A percentile compares a stretch with the other conserved stretches of the same genome.
Conservation (phyloP, 2,888 invertebrate genomes). For the Asteroscopus sphinx region DNA sequence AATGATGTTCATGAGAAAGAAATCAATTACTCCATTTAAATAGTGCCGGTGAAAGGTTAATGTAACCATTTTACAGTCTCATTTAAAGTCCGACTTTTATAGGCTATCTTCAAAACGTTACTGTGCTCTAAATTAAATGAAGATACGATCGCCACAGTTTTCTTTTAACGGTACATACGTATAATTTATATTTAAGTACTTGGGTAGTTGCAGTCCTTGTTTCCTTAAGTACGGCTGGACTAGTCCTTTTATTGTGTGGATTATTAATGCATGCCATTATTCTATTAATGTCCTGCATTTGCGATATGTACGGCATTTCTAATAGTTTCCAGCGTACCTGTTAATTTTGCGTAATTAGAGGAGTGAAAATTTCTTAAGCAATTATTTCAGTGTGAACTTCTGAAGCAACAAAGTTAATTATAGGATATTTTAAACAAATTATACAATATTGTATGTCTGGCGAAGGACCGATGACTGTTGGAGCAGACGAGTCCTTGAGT, state of each 20-base stretch:
- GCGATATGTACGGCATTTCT: constrained; percentile 29
- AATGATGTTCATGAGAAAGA: constrained; percentile 66
- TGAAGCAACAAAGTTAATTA: too few species aligned
- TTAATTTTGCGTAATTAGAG: constrained; percentile 28
- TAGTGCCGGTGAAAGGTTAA: constrained; percentile 82
- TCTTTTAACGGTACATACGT: constrained; percentile 50
- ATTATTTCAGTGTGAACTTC: constrained; percentile 1
- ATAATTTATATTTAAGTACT: constrained; percentile 43
- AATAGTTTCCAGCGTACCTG: constrained; percentile 31
- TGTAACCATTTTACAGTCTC: constrained; percentile 79
- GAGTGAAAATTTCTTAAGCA: constrained; percentile 10
- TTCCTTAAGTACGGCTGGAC: constrained; percentile 23
- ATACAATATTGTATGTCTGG: too few species aligned
- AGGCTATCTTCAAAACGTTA: constrained; percentile 68
- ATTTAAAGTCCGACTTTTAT: constrained; percentile 77
- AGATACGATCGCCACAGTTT: constrained; percentile 63
- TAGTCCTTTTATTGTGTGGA: constrained; percentile 41
- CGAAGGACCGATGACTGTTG: too few species aligned
- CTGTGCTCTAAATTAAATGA: constrained; percentile 82
- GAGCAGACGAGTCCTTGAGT: too few species aligned
- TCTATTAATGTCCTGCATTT: constrained; percentile 45
- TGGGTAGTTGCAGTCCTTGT: constrained; percentile 18
- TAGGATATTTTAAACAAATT: too few species aligned
- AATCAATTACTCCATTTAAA: constrained; percentile 79
- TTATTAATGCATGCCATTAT: constrained; percentile 48